Evolutionary conservation across 2,113 vertebrate species (phyloP).

Genomic region (Ptychochromis oligacanthus): DNA sequence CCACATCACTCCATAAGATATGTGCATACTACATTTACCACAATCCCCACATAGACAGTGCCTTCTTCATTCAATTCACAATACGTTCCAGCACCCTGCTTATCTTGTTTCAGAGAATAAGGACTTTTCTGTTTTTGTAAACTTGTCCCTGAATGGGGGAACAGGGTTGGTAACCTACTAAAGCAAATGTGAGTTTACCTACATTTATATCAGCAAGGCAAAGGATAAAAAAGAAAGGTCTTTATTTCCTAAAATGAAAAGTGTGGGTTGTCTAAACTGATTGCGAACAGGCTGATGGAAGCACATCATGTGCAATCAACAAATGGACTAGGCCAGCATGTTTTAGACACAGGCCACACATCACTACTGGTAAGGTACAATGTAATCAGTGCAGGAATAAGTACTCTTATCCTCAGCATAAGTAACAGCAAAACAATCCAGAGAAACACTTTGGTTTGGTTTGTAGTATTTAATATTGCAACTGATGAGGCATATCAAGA

Average conservation of each 20-base stretch:
- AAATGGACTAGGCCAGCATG: background rate
- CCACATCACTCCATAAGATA: background rate
- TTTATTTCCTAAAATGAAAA: background rate
- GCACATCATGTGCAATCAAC: constrained; percentile 1
- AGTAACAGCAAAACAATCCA: background rate
- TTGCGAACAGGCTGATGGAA: constrained; percentile 4
- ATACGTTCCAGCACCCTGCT: background rate
- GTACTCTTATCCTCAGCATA: background rate
- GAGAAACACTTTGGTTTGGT: background rate
- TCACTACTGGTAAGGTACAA: background rate
- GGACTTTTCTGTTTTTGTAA: too few species aligned
- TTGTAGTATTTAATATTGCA: background rate
- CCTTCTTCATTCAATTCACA: background rate
- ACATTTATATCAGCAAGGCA: background rate
- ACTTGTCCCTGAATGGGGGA: background rate
- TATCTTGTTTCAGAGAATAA: background rate
- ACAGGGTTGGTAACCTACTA: background rate
- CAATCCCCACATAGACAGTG: background rate
- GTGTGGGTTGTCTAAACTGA: background rate
- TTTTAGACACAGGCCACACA: background rate
- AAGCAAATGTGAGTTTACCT: background rate
- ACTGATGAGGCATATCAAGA: background rate
- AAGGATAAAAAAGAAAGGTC: background rate
- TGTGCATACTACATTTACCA: too few species aligned
- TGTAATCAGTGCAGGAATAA: background rate